Evolutionary conservation across 2,113 vertebrate genomes (phyloP), one percentile per base, ranked within the genome.

Genomic region (Tupaia tana): DNA sequence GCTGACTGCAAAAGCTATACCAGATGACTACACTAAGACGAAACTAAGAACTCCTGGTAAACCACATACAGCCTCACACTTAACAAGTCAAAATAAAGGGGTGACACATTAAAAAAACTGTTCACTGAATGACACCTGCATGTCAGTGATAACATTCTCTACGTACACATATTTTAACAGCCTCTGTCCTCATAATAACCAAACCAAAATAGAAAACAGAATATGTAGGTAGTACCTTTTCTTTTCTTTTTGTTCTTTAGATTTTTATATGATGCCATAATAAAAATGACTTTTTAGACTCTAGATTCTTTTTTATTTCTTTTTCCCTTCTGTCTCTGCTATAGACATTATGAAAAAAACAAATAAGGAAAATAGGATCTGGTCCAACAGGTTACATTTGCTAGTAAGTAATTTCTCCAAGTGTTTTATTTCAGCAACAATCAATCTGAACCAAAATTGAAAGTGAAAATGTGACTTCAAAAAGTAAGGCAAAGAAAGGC

Each of bases 391-490:
- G 66, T 95, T 96, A 95, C 64, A 97, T 94, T 97, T 97, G 95
- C 82, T 91, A 93, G 78, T 73, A 97, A 71, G 20, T 79, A 97
- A 86, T 93, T 93, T 96, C 79, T 86, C 56, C 81, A 89, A 94
- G 73, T 58, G 59, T 81, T 96, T 97, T 94, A 97, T 97, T 97
- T 92, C 27, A 90, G 69, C 34, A 92, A 71, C 43, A 90, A 81
- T 93, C 86, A 97, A 93, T 66, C 52, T 96, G 86, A 97, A 98
- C 54, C 70, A 92, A 98, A 71, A 95, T 9, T 82, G 56, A 92
- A 97, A 97, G 29, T 91, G 87, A 92, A 96, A 97, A 92, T 69
- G 58, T 93, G 89, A 96, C 87, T 82, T 88, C 31, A 89, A 96
- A 86, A 95, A 54, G 75, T 74, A 75, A 94, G n/a, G 31, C 34